A percentile compares a stretch with the other conserved stretches of the same genome.
These are phyloP conservation scores for Hesperia comma DNA, from an alignment of 2,888 invertebrate species.

Conservation along the genomic window DNA sequence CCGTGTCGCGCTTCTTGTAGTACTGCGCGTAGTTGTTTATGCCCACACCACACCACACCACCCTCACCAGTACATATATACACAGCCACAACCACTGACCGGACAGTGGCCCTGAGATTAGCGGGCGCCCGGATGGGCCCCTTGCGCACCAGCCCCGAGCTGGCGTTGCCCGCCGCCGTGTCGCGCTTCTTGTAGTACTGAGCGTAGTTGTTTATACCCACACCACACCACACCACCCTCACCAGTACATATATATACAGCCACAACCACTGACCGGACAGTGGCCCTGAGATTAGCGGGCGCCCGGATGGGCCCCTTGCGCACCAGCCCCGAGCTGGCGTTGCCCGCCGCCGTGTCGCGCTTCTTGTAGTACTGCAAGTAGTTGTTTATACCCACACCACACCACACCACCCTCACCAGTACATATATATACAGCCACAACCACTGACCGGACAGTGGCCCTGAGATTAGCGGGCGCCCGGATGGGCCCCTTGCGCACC, in stretches of 20 bases:
- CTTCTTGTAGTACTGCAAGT: constrained; percentile 96
- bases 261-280: constrained; percentile 85
- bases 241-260: too few relatives aligned
- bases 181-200: constrained; percentile 97
- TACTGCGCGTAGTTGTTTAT: constrained; percentile 97
- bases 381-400: constrained; percentile 98
- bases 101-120: constrained; percentile 96
- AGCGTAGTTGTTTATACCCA: constrained; percentile 97
- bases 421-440: too few relatives aligned
- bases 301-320: constrained; percentile 97
- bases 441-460: constrained; percentile 90
- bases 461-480: constrained; percentile 97
- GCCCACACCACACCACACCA: too few relatives aligned
- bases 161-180: constrained; percentile 97
- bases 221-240: too few relatives aligned
- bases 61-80: too few relatives aligned
- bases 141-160: constrained; percentile 95
- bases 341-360: constrained; percentile 98
- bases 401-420: too few relatives aligned
- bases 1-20: constrained; percentile 97
- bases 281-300: constrained; percentile 97
- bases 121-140: constrained; percentile 98
- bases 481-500: constrained; percentile 96
- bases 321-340: constrained; percentile 96
- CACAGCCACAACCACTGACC: too few relatives aligned